A percentile compares a stretch with the other conserved stretches of the same genome.
phyloP scores from a whole-genome alignment of 1,140 invertebrate species.

The Luehdorfia chinensis region DNA sequence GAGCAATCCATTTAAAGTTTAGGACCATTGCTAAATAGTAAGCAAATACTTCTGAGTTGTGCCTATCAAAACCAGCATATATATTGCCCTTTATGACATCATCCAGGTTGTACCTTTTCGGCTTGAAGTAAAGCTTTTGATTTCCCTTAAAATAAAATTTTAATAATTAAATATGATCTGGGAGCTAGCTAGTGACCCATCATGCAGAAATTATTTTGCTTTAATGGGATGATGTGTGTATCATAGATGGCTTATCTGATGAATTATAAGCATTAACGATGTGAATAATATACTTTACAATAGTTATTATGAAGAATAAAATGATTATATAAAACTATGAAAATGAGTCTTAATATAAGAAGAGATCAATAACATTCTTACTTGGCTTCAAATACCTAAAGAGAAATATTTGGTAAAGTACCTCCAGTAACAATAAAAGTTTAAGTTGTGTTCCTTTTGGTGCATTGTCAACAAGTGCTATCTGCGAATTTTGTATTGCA shows the following conservation, averaged over 20 bases:
- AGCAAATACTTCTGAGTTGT: conserved; percentile 96
- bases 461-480: conserved; percentile 86
- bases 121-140: conserved; percentile 92
- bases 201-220: too few relatives aligned
- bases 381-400: too few relatives aligned
- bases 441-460: conserved; percentile 94
- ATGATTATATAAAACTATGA: too few relatives aligned
- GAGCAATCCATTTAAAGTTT: conserved; percentile 86
- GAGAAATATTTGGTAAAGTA: too few relatives aligned
- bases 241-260: too few relatives aligned
- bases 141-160: conserved; percentile 81
- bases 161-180: conserved; percentile 3
- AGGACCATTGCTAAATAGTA: conserved; percentile 92
- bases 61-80: conserved; percentile 93
- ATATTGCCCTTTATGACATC: conserved; percentile 87
- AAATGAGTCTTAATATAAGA: too few relatives aligned
- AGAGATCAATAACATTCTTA: too few relatives aligned
- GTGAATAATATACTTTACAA: too few relatives aligned
- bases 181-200: too few relatives aligned
- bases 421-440: conserved; percentile 85
- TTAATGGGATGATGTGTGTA: too few relatives aligned
- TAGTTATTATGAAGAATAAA: too few relatives aligned
- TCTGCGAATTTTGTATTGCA: conserved; percentile 82
- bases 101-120: conserved; percentile 89
- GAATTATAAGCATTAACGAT: too few relatives aligned